phyloP scores from a whole-genome alignment of 2,113 vertebrate genomes.

The Neodon shergylaensis region DNA sequence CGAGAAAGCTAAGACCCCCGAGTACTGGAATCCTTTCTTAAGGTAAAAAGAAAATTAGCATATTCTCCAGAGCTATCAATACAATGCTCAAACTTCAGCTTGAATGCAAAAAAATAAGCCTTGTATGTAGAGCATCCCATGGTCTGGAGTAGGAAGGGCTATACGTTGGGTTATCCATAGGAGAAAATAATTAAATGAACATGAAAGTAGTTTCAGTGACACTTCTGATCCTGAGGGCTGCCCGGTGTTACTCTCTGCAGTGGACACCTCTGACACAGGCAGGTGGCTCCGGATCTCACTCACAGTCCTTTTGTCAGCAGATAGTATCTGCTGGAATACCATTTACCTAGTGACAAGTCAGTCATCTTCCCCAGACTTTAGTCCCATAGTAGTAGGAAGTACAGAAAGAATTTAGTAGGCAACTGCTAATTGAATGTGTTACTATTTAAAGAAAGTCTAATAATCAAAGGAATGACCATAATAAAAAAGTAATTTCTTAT shows the following conservation, averaged over 20 bases:
- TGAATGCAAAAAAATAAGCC: not conserved
- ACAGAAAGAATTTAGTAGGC: not conserved
- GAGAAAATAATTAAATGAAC: not conserved
- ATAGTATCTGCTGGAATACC: accelerated
- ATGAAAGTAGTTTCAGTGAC: not conserved
- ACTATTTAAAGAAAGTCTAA: not conserved
- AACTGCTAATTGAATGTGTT: not conserved
- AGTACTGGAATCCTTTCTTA: not conserved
- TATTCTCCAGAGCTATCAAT: not conserved
- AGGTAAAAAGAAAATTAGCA: not conserved
- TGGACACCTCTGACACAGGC: not conserved
- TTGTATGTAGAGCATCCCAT: not conserved
- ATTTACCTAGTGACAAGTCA: not conserved
- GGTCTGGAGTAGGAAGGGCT: not conserved
- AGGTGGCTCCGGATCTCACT: not conserved
- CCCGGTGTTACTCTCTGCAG: not conserved
- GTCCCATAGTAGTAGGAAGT: not conserved
- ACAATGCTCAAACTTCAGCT: not conserved
- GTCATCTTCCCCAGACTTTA: accelerated
- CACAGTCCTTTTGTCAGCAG: accelerated
- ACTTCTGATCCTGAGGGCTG: not conserved
- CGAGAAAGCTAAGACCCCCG: not conserved
- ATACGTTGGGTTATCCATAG: not conserved
- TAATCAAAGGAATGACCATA: not conserved
- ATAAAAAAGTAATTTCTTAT: not conserved